Base-by-base conservation (phyloP, 2,888 invertebrate genomes). In the Pristionchus mayeri region DNA sequence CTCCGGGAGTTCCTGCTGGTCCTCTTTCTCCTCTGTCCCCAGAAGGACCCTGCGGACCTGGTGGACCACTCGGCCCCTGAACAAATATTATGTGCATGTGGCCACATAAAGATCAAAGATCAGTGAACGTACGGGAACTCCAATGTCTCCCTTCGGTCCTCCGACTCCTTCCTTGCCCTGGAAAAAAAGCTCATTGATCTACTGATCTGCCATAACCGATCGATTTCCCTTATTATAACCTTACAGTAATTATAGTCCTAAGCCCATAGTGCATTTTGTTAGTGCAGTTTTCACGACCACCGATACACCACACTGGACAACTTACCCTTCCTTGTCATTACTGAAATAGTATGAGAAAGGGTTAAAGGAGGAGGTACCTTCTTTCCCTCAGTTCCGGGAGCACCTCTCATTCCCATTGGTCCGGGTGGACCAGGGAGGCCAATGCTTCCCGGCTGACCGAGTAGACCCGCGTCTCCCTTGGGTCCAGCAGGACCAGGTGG, bases 351-450 rank as follows among this genome's bases (percentile, higher is more conserved):
- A 27, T 75, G 16, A 30, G 4, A 27, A 37, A 18, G 27, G n/a
- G 48, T 7, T 50, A 18, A 78, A 44, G 4, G 44, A 16, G 21
- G 6, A 1, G 4, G 4, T 24, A 80, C 91, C 81, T 89, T 88
- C 2, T 60, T 48, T 81, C 91, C 91, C 76, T 88, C 88, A 13
- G 71, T 40, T 0, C 91, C 91, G 2, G 89, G 86, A 2, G 87
- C 86, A 18, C 91, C 91, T 75, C 89, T 86, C 24, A 90, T 84
- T 37, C 91, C 91, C 90, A 90, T 90, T 11, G 89, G 90, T 50
- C 92, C 92, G 16, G 90, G 90, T 11, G 91, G 87, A 48, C 92
- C 92, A 6, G 91, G 91, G 6, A 91, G 84, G 54, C 92, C 92
- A 11, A 91, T 85, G 3, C 90, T 85, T 48, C 92, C 92, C 1